Evolutionary conservation across 2,113 vertebrate genomes (phyloP).

Genomic region (Pachycephala philippinensis): DNA sequence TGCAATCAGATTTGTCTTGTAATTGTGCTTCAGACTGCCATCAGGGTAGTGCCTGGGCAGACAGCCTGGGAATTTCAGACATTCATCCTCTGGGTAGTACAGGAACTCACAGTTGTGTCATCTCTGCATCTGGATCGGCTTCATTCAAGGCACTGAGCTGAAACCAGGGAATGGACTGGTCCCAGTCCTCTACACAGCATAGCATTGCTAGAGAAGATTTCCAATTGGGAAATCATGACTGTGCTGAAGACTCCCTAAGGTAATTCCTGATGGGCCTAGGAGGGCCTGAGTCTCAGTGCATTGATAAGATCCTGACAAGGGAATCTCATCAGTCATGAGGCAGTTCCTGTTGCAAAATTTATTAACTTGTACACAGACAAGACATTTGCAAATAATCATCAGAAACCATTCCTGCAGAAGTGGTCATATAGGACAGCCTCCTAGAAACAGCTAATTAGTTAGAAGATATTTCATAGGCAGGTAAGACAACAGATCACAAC

Average conservation of each 20-base stretch:
- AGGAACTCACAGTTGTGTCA: neutral
- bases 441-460: neutral
- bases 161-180: neutral
- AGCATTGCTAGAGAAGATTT: neutral
- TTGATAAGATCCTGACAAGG: neutral
- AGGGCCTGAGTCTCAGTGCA: neutral
- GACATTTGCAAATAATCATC: neutral
- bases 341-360: neutral
- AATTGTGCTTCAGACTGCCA: neutral
- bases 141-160: neutral
- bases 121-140: neutral
- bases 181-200: neutral
- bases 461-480: neutral
- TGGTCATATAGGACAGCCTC: neutral
- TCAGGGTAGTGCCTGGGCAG: neutral
- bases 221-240: neutral
- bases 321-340: neutral
- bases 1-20: neutral
- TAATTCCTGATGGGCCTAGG: neutral
- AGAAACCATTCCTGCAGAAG: neutral
- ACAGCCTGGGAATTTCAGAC: neutral
- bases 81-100: neutral
- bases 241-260: neutral
- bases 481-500: neutral
- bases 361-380: neutral